Percentiles rank a stretch among this genome's conserved stretches.
Conservation (phyloP, 2,888 invertebrate species). For the Hypena proboscidalis region DNA sequence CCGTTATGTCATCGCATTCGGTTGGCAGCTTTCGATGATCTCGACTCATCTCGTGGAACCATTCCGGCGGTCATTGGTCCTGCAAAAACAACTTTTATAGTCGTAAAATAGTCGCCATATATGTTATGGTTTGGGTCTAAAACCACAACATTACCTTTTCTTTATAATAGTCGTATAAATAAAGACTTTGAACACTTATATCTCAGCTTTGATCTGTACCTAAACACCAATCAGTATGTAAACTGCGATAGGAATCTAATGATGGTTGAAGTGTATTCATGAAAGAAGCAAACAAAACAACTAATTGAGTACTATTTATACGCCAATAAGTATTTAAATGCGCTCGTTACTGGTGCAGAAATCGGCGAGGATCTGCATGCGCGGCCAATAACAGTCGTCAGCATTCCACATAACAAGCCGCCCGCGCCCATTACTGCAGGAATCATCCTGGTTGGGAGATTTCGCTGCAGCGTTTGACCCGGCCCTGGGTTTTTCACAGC, state of each 20-base stretch:
- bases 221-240: constrained; percentile 15
- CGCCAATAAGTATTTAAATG: constrained; percentile 54
- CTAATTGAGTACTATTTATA: constrained; percentile 40
- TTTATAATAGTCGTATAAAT: too few species aligned
- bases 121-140: too few species aligned
- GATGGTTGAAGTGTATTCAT: constrained; percentile 12
- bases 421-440: constrained; percentile 43
- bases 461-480: constrained; percentile 43
- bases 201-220: background rate
- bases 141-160: too few species aligned
- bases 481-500: constrained; percentile 24
- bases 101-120: too few species aligned
- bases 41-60: too few species aligned
- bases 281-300: constrained; percentile 26
- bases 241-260: constrained; percentile 14
- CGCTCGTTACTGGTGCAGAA: constrained; percentile 49
- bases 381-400: constrained; percentile 49
- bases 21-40: too few species aligned
- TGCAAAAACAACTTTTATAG: too few species aligned
- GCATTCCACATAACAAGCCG: constrained; percentile 52
- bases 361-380: constrained; percentile 55
- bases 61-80: too few species aligned
- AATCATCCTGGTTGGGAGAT: constrained; percentile 45
- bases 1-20: too few species aligned
- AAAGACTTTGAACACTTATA: too few species aligned